Conservation (phyloP, 2,113 vertebrate species). For the Erinaceus europaeus region DNA sequence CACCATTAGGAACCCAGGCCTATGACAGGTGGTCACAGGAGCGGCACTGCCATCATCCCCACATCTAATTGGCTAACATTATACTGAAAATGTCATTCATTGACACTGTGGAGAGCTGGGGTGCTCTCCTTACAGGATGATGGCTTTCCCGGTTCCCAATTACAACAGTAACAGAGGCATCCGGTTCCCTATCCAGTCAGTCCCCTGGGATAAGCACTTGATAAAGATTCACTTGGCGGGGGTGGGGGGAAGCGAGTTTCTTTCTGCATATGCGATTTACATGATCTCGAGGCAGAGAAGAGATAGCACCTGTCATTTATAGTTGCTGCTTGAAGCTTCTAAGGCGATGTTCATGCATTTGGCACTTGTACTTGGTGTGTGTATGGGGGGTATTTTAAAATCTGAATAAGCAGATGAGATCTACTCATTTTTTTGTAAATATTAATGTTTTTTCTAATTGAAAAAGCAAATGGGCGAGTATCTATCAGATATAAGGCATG, state of each 20-base stretch:
- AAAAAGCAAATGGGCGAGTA: not conserved
- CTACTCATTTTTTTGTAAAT: not conserved
- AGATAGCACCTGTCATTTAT: not conserved
- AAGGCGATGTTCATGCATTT: not conserved
- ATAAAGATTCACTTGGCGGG: conserved; percentile 7
- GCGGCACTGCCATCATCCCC: not conserved
- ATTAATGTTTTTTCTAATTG: not conserved
- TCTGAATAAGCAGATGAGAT: not conserved
- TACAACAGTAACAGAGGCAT: conserved; percentile 50
- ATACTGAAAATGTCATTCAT: conserved; percentile 47
- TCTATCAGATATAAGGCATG: not conserved
- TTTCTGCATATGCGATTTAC: conserved; percentile 29
- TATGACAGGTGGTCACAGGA: conserved; percentile 41
- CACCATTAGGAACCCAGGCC: not conserved
- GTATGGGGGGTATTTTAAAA: not conserved
- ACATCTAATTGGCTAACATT: conserved; percentile 57
- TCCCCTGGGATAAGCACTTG: conserved; percentile 49
- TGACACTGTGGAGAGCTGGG: conserved; percentile 27
- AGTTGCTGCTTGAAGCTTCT: not conserved
- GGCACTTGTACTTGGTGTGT: not conserved
- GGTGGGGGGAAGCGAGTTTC: not conserved
- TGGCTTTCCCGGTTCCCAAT: conserved; percentile 31
- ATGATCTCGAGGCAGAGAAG: conserved; percentile 29
- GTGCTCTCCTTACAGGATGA: not conserved
- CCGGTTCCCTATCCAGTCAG: not conserved